Evolutionary conservation across 2,797 vertebrate species (phyloP).

Genomic region (Pangasius larnaudii): DNA sequence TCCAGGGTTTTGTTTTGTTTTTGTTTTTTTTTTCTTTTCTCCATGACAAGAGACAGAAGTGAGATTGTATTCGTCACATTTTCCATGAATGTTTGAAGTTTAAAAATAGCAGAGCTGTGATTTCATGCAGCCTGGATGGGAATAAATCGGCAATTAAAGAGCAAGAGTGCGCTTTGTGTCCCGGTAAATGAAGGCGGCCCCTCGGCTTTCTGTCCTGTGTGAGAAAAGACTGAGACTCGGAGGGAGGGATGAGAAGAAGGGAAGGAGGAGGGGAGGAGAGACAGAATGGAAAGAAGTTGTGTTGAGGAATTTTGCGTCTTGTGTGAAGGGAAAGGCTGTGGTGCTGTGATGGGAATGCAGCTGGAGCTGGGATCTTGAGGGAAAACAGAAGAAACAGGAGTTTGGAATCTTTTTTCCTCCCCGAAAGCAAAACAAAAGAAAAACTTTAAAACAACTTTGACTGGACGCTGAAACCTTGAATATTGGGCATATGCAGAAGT

Average conservation of each 20-base stretch:
- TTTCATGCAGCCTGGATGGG: not conserved
- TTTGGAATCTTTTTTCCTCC: not conserved
- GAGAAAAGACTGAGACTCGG: conserved; percentile 34
- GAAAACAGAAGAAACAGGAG: not conserved
- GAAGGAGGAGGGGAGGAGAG: conserved; percentile 44
- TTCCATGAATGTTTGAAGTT: not conserved
- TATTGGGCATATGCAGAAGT: not conserved
- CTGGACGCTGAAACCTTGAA: not conserved
- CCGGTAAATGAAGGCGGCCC: conserved; percentile 65
- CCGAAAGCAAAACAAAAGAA: not conserved
- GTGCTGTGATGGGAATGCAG: conserved; percentile 57
- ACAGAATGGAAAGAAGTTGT: conserved; percentile 69
- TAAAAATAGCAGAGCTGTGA: conserved; percentile 15
- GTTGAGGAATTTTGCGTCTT: conserved; percentile 78
- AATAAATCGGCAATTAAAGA: conserved; percentile 63
- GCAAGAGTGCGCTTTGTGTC: conserved; percentile 65
- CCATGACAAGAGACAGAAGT: not conserved
- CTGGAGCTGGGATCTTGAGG: conserved; percentile 33
- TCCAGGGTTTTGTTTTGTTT: too few species aligned
- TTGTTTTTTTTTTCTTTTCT: not conserved
- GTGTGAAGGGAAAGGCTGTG: conserved; percentile 60
- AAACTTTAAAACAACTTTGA: not conserved
- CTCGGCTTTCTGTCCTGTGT: conserved; percentile 55
- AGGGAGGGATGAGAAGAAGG: conserved; percentile 49
- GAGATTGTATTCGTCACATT: not conserved